These are phyloP conservation scores for Ferrisia virgata DNA, from an alignment of 2,888 invertebrate species.

Conservation along the genomic window DNA sequence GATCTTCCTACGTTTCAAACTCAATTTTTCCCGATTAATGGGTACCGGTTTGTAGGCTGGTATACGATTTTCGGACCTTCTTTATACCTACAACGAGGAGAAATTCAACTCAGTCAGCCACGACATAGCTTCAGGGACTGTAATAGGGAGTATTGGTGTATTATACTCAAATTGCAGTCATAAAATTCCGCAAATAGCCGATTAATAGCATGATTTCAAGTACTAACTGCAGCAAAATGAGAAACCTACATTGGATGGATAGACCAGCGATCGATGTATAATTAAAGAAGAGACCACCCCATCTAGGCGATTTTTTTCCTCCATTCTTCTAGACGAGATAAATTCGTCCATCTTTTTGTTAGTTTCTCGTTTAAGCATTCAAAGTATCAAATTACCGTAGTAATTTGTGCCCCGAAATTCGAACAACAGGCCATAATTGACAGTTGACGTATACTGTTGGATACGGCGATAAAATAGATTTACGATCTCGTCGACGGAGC, in stretches of 20 bases:
- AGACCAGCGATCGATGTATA: no score
- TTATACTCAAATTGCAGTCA: background rate
- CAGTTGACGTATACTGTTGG: constrained; percentile 11
- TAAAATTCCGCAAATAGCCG: background rate
- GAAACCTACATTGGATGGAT: background rate
- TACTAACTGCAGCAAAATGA: background rate
- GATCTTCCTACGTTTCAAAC: no score
- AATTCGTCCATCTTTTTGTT: background rate
- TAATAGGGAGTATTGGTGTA: no score
- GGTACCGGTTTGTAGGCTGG: no score
- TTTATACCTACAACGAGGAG: no score
- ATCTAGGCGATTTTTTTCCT: background rate
- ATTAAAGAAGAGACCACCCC: background rate
- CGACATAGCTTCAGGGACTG: no score
- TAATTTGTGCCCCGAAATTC: background rate
- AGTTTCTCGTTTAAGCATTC: background rate
- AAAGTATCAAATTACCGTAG: background rate
- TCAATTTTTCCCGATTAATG: no score
- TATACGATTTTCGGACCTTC: no score
- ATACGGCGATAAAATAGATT: background rate
- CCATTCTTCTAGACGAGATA: background rate
- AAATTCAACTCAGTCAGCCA: no score
- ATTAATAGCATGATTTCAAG: background rate
- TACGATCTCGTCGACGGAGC: background rate
- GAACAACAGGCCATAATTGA: constrained; percentile 8